Conservation (phyloP, 2,113 vertebrate genomes). For the Vidua macroura region DNA sequence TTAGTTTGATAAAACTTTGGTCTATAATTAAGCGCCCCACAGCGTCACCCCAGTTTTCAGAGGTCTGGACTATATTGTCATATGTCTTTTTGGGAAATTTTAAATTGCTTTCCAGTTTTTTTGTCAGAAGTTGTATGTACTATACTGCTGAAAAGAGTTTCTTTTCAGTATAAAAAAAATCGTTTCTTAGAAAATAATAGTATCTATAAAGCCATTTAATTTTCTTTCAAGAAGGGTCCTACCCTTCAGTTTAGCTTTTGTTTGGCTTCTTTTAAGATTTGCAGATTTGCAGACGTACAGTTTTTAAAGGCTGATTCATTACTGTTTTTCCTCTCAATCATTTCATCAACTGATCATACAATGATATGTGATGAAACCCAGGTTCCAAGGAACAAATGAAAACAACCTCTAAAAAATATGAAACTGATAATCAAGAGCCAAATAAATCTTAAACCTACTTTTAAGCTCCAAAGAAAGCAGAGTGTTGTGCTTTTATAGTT, state of each 20-base stretch:
- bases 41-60: not conserved
- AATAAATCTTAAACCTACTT: not conserved
- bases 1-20: not conserved
- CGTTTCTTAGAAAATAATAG: conserved; percentile 26
- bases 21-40: not conserved
- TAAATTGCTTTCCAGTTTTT: not conserved
- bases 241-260: conserved; percentile 18
- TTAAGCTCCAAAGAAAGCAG: not conserved
- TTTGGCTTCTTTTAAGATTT: not conserved
- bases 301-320: not conserved
- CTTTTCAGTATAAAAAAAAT: not conserved
- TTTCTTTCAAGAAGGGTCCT: conserved; percentile 14
- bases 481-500: not conserved
- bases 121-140: not conserved
- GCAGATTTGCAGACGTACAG: not conserved
- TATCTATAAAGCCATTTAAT: not conserved
- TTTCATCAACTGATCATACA: not conserved
- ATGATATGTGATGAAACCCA: not conserved
- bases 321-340: not conserved
- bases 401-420: not conserved
- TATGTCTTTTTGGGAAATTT: not conserved
- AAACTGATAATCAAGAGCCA: not conserved
- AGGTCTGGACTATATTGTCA: not conserved
- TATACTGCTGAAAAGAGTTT: not conserved
- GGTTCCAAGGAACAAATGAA: not conserved